Evolutionary conservation across 2,113 vertebrate genomes (phyloP).

Genomic region (Polypterus senegalus): DNA sequence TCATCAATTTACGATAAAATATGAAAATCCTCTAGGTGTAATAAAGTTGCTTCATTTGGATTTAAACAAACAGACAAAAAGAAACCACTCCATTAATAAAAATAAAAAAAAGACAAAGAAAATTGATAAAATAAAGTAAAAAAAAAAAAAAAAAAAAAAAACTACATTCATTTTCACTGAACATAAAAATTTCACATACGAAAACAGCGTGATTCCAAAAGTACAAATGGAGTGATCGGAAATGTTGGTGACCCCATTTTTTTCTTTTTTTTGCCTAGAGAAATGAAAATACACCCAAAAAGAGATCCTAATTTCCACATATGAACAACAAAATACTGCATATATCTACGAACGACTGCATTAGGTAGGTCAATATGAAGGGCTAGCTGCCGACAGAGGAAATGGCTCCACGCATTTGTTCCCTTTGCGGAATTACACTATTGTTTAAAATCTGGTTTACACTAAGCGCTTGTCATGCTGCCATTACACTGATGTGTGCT

Average conservation of each 20-base stretch:
- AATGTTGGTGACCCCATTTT: conserved; percentile 67
- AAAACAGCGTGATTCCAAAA: conserved; percentile 52
- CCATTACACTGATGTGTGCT: conserved; percentile 34
- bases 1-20: conserved; percentile 46
- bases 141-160: conserved; percentile 38
- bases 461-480: conserved; percentile 38
- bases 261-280: conserved; percentile 46
- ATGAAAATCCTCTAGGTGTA: conserved; percentile 58
- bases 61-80: conserved; percentile 58
- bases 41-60: conserved; percentile 59
- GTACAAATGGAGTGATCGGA: conserved; percentile 65
- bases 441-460: conserved; percentile 27
- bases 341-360: conserved; percentile 64
- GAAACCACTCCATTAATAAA: conserved; percentile 56
- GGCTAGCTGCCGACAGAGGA: conserved; percentile 80
- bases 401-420: conserved; percentile 59
- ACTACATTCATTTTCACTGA: conserved; percentile 73
- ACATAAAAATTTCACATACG: conserved; percentile 60
- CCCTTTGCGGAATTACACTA: conserved; percentile 47
- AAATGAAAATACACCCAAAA: conserved; percentile 65
- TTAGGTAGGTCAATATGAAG: conserved; percentile 53
- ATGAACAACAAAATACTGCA: conserved; percentile 83
- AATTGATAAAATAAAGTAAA: conserved; percentile 41
- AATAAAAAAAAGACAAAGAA: conserved; percentile 37
- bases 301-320: conserved; percentile 70